Base-by-base conservation (phyloP, 2,888 invertebrate species). In the Polyommatus icarus region DNA sequence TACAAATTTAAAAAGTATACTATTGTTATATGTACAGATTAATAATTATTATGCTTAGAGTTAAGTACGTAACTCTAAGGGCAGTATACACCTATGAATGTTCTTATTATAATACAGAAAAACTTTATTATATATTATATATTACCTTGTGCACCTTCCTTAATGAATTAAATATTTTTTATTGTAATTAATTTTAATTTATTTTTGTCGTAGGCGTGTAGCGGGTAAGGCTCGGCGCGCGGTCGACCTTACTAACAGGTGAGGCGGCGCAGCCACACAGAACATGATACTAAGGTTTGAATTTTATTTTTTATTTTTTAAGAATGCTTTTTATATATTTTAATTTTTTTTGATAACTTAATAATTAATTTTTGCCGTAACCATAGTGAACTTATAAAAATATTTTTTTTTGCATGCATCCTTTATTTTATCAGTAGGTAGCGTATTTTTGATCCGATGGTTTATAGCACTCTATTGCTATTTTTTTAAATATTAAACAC, bases 281-380 rank as follows among this genome's bases (percentile, higher is more conserved):
- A 94, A 88, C 93, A 93, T 94, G 94, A 90, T 94, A 89, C 92
- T 94, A 94, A 94, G 94, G 94, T 94, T 92, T 89, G 93, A 90
- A 88, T 88, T 88, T 88, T 29, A 86, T 88, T 88, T 90, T 90
- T 91, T 92, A 91, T 86, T 81, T 82, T 72, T 84, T 80, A 40
- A 24, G 0, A 3, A 46, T 81, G 80, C 78, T 78, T 78, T 77
- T 50, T 61, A n/a, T 76, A 76, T 78, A 46, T 32, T 71, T 46
- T 72, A 76, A n/a, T 29, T 57, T 36, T 77, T 73, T 76, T 77
- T 40, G 72, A 40, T 71, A 76, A 76, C 40, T 57, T 46, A 40
- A 76, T 71, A 76, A 29, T 57, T 46, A 40, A 76, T 71, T 54
- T 50, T 57, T 54, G 57, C 20, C 6, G 3, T n/a, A 36, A 6